A percentile compares a stretch with the other conserved stretches of the same genome.
phyloP scores from a whole-genome alignment of 2,113 vertebrate species.

The Psophia crepitans region DNA sequence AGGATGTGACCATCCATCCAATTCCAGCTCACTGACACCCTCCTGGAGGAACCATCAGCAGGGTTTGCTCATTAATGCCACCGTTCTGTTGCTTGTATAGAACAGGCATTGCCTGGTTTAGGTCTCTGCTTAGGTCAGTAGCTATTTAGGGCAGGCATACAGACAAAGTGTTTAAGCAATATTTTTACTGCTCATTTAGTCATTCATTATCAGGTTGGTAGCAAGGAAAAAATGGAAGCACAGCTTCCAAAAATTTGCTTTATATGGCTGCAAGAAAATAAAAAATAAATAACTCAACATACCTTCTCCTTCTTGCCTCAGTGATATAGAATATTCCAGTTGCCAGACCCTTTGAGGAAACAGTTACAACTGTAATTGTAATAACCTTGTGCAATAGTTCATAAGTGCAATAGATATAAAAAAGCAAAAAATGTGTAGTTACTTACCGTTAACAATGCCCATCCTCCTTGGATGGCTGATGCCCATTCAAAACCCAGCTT shows the following conservation, averaged over 20 bases:
- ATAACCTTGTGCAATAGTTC: not conserved
- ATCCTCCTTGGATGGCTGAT: conserved; percentile 80
- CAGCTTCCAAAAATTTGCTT: not conserved
- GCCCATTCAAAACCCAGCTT: conserved; percentile 88
- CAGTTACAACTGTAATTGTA: conserved; percentile 11
- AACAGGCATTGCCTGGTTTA: not conserved
- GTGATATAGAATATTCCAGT: conserved; percentile 69
- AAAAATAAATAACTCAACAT: conserved; percentile 6
- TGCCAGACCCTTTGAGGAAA: conserved; percentile 67
- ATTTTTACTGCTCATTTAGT: not conserved
- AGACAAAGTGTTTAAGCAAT: not conserved
- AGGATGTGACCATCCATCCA: not conserved
- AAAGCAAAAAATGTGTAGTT: not conserved
- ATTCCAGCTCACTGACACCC: not conserved
- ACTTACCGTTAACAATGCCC: conserved; percentile 84
- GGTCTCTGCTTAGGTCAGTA: not conserved
- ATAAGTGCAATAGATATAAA: not conserved
- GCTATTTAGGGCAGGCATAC: not conserved
- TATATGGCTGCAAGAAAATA: not conserved
- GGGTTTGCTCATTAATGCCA: not conserved
- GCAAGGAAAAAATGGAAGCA: not conserved
- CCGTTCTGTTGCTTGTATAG: not conserved
- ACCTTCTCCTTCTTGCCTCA: conserved; percentile 71
- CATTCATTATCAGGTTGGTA: not conserved
- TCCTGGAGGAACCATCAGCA: not conserved